Evolutionary conservation across 2,113 vertebrate species (phyloP).

Genomic region (Peucedramus taeniatus): DNA sequence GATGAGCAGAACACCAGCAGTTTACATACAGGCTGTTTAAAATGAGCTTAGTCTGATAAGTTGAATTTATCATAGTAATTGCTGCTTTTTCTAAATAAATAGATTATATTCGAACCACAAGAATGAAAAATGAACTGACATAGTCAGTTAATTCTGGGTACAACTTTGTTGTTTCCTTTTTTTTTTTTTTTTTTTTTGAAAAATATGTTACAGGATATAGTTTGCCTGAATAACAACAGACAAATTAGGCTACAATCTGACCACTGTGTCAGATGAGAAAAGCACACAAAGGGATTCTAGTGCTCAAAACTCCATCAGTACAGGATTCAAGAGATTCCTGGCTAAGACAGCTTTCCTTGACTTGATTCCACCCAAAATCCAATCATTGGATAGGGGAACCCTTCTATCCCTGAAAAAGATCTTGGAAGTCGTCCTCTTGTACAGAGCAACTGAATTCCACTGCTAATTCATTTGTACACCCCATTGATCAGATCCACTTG

Average conservation of each 20-base stretch:
- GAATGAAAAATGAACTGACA: background rate
- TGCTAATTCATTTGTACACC: background rate
- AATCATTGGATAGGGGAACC: fast-evolving
- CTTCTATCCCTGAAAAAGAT: background rate
- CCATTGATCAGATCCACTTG: background rate
- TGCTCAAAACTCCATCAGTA: background rate
- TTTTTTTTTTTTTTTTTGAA: background rate
- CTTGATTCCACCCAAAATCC: background rate
- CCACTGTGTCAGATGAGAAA: background rate
- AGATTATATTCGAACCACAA: background rate
- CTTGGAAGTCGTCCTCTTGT: background rate
- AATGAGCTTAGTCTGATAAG: background rate
- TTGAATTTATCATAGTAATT: background rate
- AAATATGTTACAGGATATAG: background rate
- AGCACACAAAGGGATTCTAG: background rate
- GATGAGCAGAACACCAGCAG: background rate
- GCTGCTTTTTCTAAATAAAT: background rate
- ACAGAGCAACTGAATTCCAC: background rate
- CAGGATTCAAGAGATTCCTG: background rate
- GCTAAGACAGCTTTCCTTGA: background rate
- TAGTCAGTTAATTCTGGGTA: background rate
- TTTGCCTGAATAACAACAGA: background rate
- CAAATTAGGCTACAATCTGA: background rate
- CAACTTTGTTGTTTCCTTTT: background rate
- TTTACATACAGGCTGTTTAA: background rate